phyloP scores from a whole-genome alignment of 1,140 invertebrate genomes.

The Ephestia elutella region DNA sequence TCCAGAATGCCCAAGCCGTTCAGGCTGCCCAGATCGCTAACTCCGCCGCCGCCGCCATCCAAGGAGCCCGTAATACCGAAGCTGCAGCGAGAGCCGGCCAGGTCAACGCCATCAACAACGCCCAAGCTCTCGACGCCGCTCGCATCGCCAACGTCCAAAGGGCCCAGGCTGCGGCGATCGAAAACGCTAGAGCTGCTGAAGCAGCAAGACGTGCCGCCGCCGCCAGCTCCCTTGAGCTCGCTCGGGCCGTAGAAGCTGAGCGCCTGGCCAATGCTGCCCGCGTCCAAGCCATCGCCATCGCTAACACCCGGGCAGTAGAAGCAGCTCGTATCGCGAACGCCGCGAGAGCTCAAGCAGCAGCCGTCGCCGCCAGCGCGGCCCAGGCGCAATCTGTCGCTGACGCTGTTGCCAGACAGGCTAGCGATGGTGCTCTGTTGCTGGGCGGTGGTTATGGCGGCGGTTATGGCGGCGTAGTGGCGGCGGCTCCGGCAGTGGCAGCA shows the following conservation, averaged over 20 bases:
- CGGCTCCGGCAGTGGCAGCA: constrained; percentile 16
- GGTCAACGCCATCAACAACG: constrained; percentile 54
- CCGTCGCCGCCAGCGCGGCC: constrained; percentile 51
- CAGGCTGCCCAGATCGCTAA: constrained; percentile 58
- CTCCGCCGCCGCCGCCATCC: constrained; percentile 56
- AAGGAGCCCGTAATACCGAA: constrained; percentile 54
- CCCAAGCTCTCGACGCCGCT: constrained; percentile 55
- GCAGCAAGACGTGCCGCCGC: constrained; percentile 52
- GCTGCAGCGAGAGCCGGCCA: constrained; percentile 52
- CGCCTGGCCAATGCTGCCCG: constrained; percentile 58
- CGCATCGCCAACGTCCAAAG: constrained; percentile 57
- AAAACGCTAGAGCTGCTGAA: constrained; percentile 56
- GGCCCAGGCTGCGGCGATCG: constrained; percentile 56
- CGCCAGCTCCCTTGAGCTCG: constrained; percentile 42
- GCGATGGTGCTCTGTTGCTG: constrained; percentile 39
- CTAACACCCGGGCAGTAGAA: constrained; percentile 56
- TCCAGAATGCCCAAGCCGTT: constrained; percentile 65
- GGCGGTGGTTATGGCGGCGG: constrained; percentile 22
- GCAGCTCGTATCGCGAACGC: constrained; percentile 58
- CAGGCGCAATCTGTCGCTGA: constrained; percentile 60
- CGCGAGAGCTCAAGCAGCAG: constrained; percentile 53
- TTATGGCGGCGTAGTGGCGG: not conserved
- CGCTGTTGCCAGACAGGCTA: constrained; percentile 47
- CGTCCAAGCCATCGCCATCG: constrained; percentile 55
- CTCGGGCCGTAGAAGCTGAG: constrained; percentile 54